These are phyloP conservation scores for Dolichallabes microphthalmus DNA, from an alignment of 2,113 vertebrate genomes.

Conservation along the genomic window DNA sequence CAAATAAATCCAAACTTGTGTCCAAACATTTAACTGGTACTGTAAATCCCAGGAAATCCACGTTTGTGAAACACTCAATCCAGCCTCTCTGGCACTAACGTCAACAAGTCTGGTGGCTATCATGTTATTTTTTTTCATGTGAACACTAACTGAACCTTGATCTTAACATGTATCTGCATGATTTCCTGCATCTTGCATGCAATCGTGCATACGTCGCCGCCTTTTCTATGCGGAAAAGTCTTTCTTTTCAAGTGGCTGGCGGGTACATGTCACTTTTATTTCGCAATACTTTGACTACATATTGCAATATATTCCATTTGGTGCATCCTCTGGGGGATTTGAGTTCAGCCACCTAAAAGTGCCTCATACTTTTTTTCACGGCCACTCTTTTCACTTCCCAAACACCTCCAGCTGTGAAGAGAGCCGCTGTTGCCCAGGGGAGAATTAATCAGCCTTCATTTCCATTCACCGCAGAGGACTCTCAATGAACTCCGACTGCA, in stretches of 20 bases:
- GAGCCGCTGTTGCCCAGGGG: slow-evolving; percentile 48
- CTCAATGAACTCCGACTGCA: slow-evolving; percentile 60
- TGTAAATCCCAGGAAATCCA: background rate
- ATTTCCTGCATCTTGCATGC: background rate
- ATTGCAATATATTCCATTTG: slow-evolving; percentile 4
- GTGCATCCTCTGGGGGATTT: background rate
- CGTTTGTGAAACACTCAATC: background rate
- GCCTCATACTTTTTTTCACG: slow-evolving; percentile 16
- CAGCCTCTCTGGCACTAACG: background rate
- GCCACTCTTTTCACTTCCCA: slow-evolving; percentile 40
- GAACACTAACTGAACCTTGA: background rate
- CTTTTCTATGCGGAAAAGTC: background rate
- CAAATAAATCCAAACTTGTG: too few species aligned
- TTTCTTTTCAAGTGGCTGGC: background rate
- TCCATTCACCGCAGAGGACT: slow-evolving; percentile 58
- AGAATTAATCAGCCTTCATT: slow-evolving; percentile 71
- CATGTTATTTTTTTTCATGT: background rate
- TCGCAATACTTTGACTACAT: background rate
- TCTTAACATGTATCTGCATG: background rate
- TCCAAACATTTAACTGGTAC: too few species aligned
- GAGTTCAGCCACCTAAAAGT: slow-evolving; percentile 31
- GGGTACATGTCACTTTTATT: background rate
- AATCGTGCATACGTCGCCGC: too few species aligned
- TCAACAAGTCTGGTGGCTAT: background rate
- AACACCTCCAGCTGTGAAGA: slow-evolving; percentile 51